phyloP scores from a whole-genome alignment of 23 tunicate species.

The Styela plicata region DNA sequence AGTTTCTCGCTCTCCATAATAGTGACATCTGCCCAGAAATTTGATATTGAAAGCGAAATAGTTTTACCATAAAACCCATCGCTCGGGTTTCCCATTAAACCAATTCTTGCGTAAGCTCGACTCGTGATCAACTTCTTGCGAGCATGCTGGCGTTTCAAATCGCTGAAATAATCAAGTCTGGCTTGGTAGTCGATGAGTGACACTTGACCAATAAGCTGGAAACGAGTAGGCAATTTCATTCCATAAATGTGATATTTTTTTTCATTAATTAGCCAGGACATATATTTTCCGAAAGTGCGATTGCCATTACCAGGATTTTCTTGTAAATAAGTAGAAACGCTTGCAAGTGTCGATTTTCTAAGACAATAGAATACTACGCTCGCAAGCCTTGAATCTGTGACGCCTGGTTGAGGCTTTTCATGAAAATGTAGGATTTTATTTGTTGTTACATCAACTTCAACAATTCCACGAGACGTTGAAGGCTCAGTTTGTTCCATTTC shows the following conservation, averaged over 20 bases:
- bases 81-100: slow-evolving; percentile 93
- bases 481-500: slow-evolving; percentile 79
- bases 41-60: slow-evolving; percentile 80
- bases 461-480: slow-evolving; percentile 70
- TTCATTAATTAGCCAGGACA: slow-evolving; percentile 86
- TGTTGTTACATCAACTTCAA: slow-evolving; percentile 67
- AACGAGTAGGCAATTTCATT: slow-evolving; percentile 89
- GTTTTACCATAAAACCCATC: slow-evolving; percentile 98
- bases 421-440: slow-evolving; percentile 66
- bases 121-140: slow-evolving; percentile 35
- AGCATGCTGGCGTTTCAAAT: slow-evolving; percentile 27
- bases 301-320: slow-evolving; percentile 5
- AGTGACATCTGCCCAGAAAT: slow-evolving; percentile 91
- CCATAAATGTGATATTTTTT: slow-evolving; percentile 59
- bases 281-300: slow-evolving; percentile 81
- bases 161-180: slow-evolving; percentile 63
- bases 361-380: slow-evolving; percentile 92
- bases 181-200: slow-evolving; percentile 54
- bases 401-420: slow-evolving; percentile 69
- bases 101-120: slow-evolving; percentile 90
- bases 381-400: slow-evolving; percentile 65
- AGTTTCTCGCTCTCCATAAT: slow-evolving; percentile 75
- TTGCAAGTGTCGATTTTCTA: slow-evolving; percentile 39
- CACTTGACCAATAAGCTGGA: slow-evolving; percentile 88
- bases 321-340: slow-evolving; percentile 43